phyloP scores from a whole-genome alignment of 2,113 vertebrate species.

The Machaerirhynchus nigripectus region DNA sequence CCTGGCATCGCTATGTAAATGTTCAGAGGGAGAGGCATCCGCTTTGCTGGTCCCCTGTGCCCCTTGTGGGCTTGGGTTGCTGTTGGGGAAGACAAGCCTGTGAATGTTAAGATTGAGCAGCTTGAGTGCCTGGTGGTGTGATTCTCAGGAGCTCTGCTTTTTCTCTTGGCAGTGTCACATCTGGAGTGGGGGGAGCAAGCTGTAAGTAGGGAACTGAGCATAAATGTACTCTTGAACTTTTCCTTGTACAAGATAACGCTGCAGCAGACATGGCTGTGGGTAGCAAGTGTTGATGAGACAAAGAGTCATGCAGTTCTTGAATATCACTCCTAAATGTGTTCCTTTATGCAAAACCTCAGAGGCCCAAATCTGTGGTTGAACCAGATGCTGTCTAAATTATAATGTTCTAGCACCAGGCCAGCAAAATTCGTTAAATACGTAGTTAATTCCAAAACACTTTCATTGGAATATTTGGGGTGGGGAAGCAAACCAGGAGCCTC shows the following conservation, averaged over 20 bases:
- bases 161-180: background rate
- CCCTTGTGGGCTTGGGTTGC: fast-evolving
- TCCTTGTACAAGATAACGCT: background rate
- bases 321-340: background rate
- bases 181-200: background rate
- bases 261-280: fast-evolving
- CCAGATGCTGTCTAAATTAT: conserved; percentile 10
- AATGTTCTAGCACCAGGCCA: background rate
- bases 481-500: background rate
- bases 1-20: fast-evolving
- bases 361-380: background rate
- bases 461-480: conserved; percentile 12
- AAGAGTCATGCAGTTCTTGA: background rate
- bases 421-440: background rate
- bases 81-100: fast-evolving
- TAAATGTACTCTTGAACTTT: background rate
- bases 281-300: background rate
- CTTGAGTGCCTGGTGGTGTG: background rate
- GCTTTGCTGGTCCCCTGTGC: background rate
- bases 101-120: background rate
- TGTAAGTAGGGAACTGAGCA: background rate
- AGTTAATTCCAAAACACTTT: conserved; percentile 23
- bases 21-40: background rate
- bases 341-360: background rate
- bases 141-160: background rate